These are phyloP conservation scores for Arrhamphus sclerolepis DNA, from an alignment of 2,797 vertebrate genomes.

Conservation along the genomic window DNA sequence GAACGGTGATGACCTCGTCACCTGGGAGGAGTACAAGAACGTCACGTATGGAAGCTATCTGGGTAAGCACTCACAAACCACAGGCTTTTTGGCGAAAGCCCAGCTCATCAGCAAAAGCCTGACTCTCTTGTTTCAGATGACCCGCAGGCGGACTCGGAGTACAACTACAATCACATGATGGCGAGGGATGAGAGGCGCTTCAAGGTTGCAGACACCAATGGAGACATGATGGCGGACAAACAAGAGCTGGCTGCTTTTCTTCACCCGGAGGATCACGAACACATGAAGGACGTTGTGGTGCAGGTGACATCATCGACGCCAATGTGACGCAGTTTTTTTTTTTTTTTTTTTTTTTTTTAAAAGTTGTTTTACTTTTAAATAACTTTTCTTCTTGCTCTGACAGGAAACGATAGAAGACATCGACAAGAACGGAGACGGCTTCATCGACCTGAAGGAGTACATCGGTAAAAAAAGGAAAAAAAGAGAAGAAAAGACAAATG, in stretches of 20 bases:
- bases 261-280: slow-evolving; percentile 90
- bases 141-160: slow-evolving; percentile 83
- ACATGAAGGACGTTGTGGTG: slow-evolving; percentile 93
- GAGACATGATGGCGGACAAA: slow-evolving; percentile 86
- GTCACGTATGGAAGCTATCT: slow-evolving; percentile 86
- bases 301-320: slow-evolving; percentile 73
- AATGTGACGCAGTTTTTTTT: too few species aligned
- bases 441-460: slow-evolving; percentile 91
- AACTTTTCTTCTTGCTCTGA: neutral
- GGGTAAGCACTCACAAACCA: slow-evolving; percentile 68
- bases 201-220: slow-evolving; percentile 86
- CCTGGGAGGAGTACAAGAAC: slow-evolving; percentile 89
- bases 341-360: too few species aligned
- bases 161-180: slow-evolving; percentile 92
- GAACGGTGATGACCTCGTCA: slow-evolving; percentile 81
- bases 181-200: slow-evolving; percentile 89
- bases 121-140: slow-evolving; percentile 79
- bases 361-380: neutral
- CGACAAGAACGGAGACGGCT: slow-evolving; percentile 91
- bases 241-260: slow-evolving; percentile 91
- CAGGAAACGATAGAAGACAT: slow-evolving; percentile 96
- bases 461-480: slow-evolving; percentile 80
- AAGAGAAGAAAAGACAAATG: too few species aligned
- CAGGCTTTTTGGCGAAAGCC: too few species aligned
- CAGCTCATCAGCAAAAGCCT: neutral